Conservation (phyloP, 2,888 invertebrate species). For the Dendrolimus pini region DNA sequence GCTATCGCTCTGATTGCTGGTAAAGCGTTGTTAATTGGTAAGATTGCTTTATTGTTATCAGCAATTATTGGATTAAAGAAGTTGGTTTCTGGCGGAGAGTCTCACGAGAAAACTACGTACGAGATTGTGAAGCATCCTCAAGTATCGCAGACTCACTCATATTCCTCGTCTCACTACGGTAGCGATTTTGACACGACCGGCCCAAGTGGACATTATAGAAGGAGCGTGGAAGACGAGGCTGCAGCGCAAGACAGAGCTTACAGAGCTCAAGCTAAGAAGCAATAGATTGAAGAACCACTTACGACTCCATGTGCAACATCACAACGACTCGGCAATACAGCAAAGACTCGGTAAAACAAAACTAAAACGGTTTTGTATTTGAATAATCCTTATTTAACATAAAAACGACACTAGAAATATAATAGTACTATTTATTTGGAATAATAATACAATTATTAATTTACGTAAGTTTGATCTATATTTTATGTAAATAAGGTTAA, state of each 20-base stretch:
- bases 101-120: constrained; percentile 87
- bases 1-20: constrained; percentile 86
- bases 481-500: constrained; percentile 30
- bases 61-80: constrained; percentile 89
- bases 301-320: constrained; percentile 57
- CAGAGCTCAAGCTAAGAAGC: constrained; percentile 67
- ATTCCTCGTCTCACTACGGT: constrained; percentile 82
- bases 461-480: constrained; percentile 16
- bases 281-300: constrained; percentile 38
- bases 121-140: constrained; percentile 93
- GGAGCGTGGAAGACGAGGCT: constrained; percentile 76
- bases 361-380: constrained; percentile 19
- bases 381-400: constrained; percentile 6
- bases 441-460: constrained; percentile 15
- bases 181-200: constrained; percentile 77
- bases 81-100: constrained; percentile 80
- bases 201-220: constrained; percentile 77
- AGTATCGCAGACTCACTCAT: constrained; percentile 85
- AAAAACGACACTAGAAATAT: constrained; percentile 19
- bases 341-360: constrained; percentile 34
- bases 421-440: constrained; percentile 19
- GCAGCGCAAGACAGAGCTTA: constrained; percentile 80
- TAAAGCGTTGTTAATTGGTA: constrained; percentile 88
- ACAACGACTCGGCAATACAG: constrained; percentile 47
- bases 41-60: constrained; percentile 87